phyloP scores from a whole-genome alignment of 2,797 vertebrate species.

The Scolopax bukidnonensis region DNA sequence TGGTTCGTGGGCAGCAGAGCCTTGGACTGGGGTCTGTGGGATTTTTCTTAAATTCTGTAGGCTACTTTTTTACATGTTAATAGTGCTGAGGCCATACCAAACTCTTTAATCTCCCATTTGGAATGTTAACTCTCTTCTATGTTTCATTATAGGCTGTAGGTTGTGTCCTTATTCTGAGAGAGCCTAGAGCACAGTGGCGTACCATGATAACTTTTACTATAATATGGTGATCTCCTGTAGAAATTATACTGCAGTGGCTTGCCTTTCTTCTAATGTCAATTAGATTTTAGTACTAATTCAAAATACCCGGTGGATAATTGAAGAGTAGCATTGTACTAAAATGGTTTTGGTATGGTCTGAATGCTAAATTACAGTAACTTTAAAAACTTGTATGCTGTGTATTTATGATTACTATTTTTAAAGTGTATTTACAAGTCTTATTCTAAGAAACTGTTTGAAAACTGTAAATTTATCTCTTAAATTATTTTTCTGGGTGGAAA shows the following conservation, averaged over 20 bases:
- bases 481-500: constrained; percentile 48
- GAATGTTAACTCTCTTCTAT: constrained; percentile 1
- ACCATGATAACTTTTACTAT: constrained; percentile 8
- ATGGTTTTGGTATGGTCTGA: constrained; percentile 89
- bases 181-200: constrained; percentile 54
- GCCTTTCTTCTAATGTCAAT: constrained; percentile 61
- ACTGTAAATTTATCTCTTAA: constrained; percentile 41
- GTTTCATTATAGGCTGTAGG: constrained; percentile 65
- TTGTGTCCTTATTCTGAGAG: constrained; percentile 60
- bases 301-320: constrained; percentile 6
- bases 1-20: constrained; percentile 99
- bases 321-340: constrained; percentile 74
- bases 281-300: constrained; percentile 71
- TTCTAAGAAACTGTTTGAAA: constrained; percentile 25
- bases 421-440: constrained; percentile 65
- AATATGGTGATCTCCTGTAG: constrained; percentile 54
- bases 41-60: constrained; percentile 86
- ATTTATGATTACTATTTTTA: constrained; percentile 73
- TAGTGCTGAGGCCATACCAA: constrained; percentile 91
- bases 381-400: constrained; percentile 72
- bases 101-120: constrained; percentile 74
- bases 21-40: constrained; percentile 99
- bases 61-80: constrained; percentile 79
- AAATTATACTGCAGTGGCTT: constrained; percentile 66
- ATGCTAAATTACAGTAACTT: constrained; percentile 73